These are phyloP conservation scores for Sesia apiformis DNA, from an alignment of 2,888 invertebrate genomes.

Conservation along the genomic window DNA sequence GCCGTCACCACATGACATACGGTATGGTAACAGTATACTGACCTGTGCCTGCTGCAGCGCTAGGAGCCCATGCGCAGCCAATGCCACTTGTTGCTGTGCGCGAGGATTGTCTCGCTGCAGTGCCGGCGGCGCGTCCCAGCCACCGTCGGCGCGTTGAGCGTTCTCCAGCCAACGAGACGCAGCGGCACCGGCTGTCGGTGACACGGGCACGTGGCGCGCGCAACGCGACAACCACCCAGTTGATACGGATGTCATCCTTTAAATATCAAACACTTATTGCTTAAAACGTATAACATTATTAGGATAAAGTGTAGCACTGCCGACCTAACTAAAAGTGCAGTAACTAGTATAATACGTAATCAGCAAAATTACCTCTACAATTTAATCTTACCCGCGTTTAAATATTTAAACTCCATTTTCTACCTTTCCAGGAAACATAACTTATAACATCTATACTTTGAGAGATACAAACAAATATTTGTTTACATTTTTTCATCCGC, in stretches of 20 bases:
- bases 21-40: background rate
- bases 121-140: conserved; percentile 77
- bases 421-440: no score
- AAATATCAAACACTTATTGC: background rate
- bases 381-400: no score
- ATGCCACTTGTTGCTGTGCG: conserved; percentile 67
- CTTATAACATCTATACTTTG: no score
- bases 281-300: no score
- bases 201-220: conserved; percentile 45
- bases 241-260: conserved; percentile 59
- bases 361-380: no score
- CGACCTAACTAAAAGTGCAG: no score
- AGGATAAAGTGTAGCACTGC: no score
- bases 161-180: conserved; percentile 84
- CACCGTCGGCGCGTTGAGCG: conserved; percentile 83
- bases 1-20: background rate
- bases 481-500: no score
- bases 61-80: conserved; percentile 87
- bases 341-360: no score
- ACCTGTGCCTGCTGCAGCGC: conserved; percentile 81
- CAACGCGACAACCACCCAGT: conserved; percentile 54
- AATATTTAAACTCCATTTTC: no score
- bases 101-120: conserved; percentile 73
- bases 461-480: no score
- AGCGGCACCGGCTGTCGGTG: conserved; percentile 39